Evolutionary conservation across 2,797 vertebrate species (phyloP).

Genomic region (Sebastes oblongus): DNA sequence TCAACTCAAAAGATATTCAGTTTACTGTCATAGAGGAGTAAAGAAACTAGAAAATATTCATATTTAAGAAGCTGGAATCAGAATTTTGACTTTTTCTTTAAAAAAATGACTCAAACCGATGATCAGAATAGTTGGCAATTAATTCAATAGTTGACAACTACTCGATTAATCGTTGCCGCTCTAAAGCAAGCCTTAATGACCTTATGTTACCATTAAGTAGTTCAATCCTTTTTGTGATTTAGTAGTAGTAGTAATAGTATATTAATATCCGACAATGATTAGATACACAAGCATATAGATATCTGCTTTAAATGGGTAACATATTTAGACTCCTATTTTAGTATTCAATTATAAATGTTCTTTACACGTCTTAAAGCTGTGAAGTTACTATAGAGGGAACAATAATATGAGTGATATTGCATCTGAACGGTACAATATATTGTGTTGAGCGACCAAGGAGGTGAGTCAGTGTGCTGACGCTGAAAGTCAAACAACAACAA

Average conservation of each 20-base stretch:
- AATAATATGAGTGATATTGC: neutral
- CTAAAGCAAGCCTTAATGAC: neutral
- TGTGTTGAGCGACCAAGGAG: neutral
- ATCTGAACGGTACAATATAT: neutral
- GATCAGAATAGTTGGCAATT: too few relatives aligned
- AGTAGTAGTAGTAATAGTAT: neutral
- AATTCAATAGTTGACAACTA: too few relatives aligned
- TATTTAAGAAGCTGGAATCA: neutral
- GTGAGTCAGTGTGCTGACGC: neutral
- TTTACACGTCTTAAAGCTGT: neutral
- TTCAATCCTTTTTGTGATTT: neutral
- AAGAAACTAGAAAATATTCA: too few relatives aligned
- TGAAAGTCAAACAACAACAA: neutral
- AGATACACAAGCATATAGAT: neutral
- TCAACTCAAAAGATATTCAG: too few relatives aligned
- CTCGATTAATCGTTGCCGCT: rapidly evolving
- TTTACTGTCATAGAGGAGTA: too few relatives aligned
- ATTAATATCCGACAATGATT: neutral
- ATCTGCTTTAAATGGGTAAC: neutral
- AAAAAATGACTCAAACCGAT: too few relatives aligned
- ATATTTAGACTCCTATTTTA: neutral
- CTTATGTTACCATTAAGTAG: neutral
- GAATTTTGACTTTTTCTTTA: rapidly evolving
- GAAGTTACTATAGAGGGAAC: neutral
- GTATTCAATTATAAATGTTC: neutral